Percentiles rank a stretch among this genome's conserved stretches.
Conservation (phyloP, 1,140 invertebrate genomes). For the Tetraneura akinire region DNA sequence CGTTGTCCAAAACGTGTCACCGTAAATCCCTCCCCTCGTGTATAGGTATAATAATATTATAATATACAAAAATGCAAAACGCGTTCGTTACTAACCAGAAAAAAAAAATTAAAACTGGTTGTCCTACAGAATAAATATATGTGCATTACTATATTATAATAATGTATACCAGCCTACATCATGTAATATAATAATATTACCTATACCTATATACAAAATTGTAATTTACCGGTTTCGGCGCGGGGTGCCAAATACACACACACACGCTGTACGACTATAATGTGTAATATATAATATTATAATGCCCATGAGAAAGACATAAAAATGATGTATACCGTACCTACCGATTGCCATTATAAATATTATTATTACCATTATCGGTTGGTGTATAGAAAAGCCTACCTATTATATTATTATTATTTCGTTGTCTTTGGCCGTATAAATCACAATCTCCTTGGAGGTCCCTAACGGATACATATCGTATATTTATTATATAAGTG, state of each 20-base stretch:
- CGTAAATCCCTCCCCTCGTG: background rate
- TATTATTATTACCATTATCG: background rate
- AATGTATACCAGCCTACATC: background rate
- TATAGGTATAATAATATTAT: no score
- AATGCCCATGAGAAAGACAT: constrained; percentile 14
- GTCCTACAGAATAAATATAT: background rate
- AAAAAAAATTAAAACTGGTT: background rate
- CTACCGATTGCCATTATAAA: background rate
- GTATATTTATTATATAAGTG: background rate
- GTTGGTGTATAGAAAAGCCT: no score
- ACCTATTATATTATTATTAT: no score
- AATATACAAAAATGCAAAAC: background rate
- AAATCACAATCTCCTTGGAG: background rate
- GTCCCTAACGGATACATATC: background rate
- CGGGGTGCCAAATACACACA: constrained; percentile 20
- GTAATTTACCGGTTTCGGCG: constrained; percentile 17
- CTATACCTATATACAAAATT: background rate
- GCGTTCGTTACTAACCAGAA: background rate
- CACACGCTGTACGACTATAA: background rate
- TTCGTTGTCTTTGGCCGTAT: background rate
- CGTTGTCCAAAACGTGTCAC: background rate
- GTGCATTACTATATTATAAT: background rate
- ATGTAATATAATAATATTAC: background rate
- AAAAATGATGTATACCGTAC: constrained; percentile 2
- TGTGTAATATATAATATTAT: no score